These are phyloP conservation scores for Crotalus viridis DNA, from an alignment of 2,113 vertebrate species.

Conservation along the genomic window DNA sequence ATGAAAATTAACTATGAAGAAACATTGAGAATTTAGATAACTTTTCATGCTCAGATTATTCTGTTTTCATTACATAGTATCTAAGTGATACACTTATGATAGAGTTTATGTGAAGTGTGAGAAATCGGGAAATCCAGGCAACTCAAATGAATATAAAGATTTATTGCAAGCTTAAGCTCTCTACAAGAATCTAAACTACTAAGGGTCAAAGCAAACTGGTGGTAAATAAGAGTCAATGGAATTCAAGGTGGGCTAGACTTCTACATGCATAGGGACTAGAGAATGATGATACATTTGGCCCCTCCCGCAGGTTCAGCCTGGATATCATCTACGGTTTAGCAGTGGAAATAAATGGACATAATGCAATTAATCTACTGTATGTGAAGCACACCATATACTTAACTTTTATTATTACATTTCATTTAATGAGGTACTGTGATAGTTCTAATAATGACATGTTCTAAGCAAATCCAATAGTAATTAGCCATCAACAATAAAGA, in stretches of 20 bases:
- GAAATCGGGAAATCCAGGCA: not conserved
- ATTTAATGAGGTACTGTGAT: not conserved
- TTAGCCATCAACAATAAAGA: not conserved
- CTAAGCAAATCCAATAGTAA: not conserved
- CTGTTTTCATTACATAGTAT: not conserved
- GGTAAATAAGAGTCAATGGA: not conserved
- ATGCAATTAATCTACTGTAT: not conserved
- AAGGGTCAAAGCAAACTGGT: not conserved
- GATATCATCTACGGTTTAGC: not conserved
- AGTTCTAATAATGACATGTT: not conserved
- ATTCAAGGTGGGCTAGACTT: not conserved
- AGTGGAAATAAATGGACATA: not conserved
- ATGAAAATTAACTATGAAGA: not conserved
- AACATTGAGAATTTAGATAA: not conserved
- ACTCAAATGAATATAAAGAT: not conserved
- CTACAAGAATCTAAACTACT: not conserved
- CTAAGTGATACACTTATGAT: not conserved
- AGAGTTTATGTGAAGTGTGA: not conserved
- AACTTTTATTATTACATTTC: not conserved
- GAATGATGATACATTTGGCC: not conserved
- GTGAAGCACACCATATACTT: not conserved
- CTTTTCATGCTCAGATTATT: not conserved
- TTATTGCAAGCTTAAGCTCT: not conserved
- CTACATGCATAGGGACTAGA: not conserved
- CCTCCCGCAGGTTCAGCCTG: not conserved